These are phyloP conservation scores for Grus americana DNA, from an alignment of 2,113 vertebrate species.

Conservation along the genomic window DNA sequence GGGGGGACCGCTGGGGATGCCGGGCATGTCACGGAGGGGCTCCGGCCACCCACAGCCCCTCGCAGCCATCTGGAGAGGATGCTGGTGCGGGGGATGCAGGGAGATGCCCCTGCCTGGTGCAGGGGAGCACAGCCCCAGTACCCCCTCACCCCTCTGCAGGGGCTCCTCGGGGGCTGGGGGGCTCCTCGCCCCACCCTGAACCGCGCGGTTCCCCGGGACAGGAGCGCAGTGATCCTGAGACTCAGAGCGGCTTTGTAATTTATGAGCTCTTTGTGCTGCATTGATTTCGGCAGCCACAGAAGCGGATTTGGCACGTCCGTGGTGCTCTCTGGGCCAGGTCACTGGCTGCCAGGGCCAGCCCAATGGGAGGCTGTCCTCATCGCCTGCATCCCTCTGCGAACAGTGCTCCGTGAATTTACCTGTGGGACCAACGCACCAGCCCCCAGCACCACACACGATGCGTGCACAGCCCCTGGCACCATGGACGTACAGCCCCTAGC, in stretches of 20 bases:
- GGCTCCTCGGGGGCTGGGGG: not conserved
- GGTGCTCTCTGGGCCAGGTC: rapidly evolving
- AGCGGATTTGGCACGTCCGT: not conserved
- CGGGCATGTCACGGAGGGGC: rapidly evolving
- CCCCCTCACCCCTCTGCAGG: not conserved
- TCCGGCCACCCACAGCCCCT: rapidly evolving
- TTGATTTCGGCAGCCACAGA: not conserved
- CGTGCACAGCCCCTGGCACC: rapidly evolving
- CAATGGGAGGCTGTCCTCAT: not conserved
- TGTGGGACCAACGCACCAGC: rapidly evolving
- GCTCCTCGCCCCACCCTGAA: not conserved
- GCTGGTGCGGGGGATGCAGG: not conserved
- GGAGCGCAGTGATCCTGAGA: not conserved
- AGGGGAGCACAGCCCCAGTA: no score
- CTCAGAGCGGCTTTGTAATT: not conserved
- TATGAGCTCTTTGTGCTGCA: not conserved
- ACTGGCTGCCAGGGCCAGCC: not conserved
- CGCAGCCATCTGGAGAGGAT: rapidly evolving
- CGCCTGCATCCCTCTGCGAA: not conserved
- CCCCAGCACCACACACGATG: not conserved
- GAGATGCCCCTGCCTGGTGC: not conserved
- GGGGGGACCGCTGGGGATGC: not conserved
- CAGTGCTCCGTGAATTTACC: rapidly evolving
- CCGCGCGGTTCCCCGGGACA: rapidly evolving
- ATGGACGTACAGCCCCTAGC: rapidly evolving